Percentiles rank a stretch among this genome's conserved stretches.
Conservation (phyloP, 2,113 vertebrate species). For the Charina bottae region DNA sequence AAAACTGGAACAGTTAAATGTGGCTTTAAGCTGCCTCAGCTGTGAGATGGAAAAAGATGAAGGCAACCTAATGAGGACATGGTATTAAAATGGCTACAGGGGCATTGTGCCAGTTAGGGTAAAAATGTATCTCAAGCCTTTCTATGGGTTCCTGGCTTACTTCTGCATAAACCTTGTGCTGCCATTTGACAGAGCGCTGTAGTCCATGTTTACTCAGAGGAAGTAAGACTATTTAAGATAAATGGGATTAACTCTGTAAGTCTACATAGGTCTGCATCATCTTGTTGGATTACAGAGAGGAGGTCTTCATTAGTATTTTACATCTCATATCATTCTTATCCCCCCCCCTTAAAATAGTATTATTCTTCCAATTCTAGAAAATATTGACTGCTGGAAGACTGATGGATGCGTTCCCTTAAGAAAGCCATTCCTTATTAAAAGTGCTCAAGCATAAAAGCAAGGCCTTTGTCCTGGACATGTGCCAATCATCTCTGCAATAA, state of each 20-base stretch:
- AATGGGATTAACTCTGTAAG: background rate
- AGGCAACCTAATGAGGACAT: background rate
- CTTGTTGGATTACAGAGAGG: background rate
- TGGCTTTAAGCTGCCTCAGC: background rate
- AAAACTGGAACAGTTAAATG: background rate
- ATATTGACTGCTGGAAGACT: constrained; percentile 13
- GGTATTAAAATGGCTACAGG: background rate
- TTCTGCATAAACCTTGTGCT: background rate
- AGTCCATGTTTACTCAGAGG: background rate
- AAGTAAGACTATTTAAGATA: background rate
- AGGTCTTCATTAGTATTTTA: background rate
- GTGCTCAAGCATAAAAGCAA: background rate
- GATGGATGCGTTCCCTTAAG: constrained; percentile 9
- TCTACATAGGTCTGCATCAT: background rate
- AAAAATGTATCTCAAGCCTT: background rate
- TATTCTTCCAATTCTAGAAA: background rate
- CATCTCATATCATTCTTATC: constrained; percentile 2
- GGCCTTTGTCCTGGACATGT: constrained; percentile 26
- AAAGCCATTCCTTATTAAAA: constrained; percentile 19
- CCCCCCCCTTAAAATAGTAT: background rate
- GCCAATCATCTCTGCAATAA: background rate
- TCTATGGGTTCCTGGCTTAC: background rate
- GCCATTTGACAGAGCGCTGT: background rate
- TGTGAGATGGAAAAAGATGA: background rate
- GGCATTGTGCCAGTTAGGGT: background rate